Base-by-base conservation (phyloP, 1,140 invertebrate species). In the Proctacanthus coquilletti region DNA sequence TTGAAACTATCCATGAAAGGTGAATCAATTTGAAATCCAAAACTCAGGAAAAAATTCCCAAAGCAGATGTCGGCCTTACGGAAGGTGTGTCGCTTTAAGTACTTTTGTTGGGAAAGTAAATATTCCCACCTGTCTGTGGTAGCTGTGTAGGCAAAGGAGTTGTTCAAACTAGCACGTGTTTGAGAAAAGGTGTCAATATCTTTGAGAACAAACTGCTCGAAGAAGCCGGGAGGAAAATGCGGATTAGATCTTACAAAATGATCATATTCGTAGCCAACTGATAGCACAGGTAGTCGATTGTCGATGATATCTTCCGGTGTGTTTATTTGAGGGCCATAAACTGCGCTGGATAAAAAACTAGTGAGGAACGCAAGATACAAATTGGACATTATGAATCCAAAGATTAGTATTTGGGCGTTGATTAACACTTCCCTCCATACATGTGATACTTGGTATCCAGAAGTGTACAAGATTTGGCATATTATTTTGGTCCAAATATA, bases 251-350 rank as follows among this genome's bases (percentile, higher is more conserved):
- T 34, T 9, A 48, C 10, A 4, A 56, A 29, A 29, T 56, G 56
- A 14, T 56, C 49, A 40, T 51, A 20, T 34, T 56, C 53, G 23
- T 56, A 56, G 32, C 56, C 54, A 11, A 56, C 51, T 9, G 56
- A 52, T 45, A 56, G 47, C 4, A 56, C 49, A 0, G 53, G 46
- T 30, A 56, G 29, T 27, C 56, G 45, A 1, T 43, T 45, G 3
- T 20, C 23, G n/a, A 56, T 20, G 3, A 56, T 30, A 18, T 56
- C 53, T 0, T 54, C 40, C 45, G 56, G 46, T 3, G 45, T 48
- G 32, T 56, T 56, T 2, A 56, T 47, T 21, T 56, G 53, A 0
- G 48, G 45, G 10, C 52, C 48, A 8, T 56, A 53, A 1, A 56
- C 40, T 23, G 44, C 56, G 8, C 56, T 53, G 0, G 53, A 41